A percentile compares a stretch with the other conserved stretches of the same genome.
These are phyloP conservation scores for Argynnis bischoffii DNA, from an alignment of 2,888 invertebrate genomes.

Conservation along the genomic window DNA sequence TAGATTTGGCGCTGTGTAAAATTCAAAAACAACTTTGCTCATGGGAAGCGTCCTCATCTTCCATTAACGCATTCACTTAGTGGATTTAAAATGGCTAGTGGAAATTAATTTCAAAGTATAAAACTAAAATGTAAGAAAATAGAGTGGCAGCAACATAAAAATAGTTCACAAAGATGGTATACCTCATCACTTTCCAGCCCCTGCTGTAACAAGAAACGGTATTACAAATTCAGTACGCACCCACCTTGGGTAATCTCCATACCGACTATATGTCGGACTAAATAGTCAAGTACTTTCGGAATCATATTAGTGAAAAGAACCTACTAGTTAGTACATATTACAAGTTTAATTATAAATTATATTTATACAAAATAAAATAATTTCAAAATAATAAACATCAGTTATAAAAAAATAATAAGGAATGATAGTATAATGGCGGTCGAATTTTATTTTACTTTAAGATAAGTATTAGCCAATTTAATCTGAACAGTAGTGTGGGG, in stretches of 20 bases:
- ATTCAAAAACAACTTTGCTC: conserved; percentile 70
- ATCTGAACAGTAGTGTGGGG: conserved; percentile 52
- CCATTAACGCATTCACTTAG: conserved; percentile 78
- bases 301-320: conserved; percentile 23
- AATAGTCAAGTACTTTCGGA: conserved; percentile 33
- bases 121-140: conserved; percentile 78
- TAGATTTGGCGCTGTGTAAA: conserved; percentile 63
- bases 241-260: conserved; percentile 77
- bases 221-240: conserved; percentile 82
- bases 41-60: conserved; percentile 80
- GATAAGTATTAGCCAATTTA: conserved; percentile 50
- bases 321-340: conserved; percentile 26
- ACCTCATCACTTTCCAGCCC: conserved; percentile 97
- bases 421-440: conserved; percentile 31
- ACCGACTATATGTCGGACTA: conserved; percentile 48
- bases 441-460: conserved; percentile 33
- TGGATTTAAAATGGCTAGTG: conserved; percentile 77
- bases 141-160: conserved; percentile 82
- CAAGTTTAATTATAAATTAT: conserved; percentile 33
- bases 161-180: conserved; percentile 83
- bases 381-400: conserved; percentile 40
- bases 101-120: conserved; percentile 75
- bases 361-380: conserved; percentile 41
- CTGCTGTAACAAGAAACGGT: conserved; percentile 89
- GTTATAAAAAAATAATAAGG: conserved; percentile 40